Base-by-base conservation (phyloP, 1,140 invertebrate genomes). In the Euwallacea similis region DNA sequence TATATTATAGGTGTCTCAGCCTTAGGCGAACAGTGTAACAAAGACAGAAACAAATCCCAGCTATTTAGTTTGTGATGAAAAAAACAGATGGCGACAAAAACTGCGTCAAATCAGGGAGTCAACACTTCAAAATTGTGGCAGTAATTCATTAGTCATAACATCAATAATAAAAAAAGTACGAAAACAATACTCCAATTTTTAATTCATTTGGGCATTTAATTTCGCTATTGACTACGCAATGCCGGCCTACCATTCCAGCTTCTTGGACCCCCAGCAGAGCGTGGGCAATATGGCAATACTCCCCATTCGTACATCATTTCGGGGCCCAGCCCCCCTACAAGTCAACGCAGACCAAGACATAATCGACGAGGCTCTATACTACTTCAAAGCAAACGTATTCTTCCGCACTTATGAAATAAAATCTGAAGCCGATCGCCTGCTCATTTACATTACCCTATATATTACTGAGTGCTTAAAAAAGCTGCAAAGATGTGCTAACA, bases 331-430 rank as follows among this genome's bases (percentile, higher is more conserved):
- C 0, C 73, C 96, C 6, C 91, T 92, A 50, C 84, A 83, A 11
- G 86, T 85, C 70, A 86, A 84, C 42, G 79, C 83, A 63, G 90
- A 93, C 41, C 85, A 88, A 74, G 98, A 99, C 83, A 95, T 99
- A 74, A 95, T 99, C 74, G 98, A 99, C 85, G 98, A 99, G 87
- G 93, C 97, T 42, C 85, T 99, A 8, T 93, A 93, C 79, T 99
- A 90, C 81, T 99, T 99, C 82, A 98, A 98, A 86, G 96, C 98
- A 2, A 99, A 99, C 85, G 97, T 99, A 7, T 99, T 99, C 83
- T 99, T 99, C 81, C 90, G 96, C 75, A 98, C 96, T 54, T 99
- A 98, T 83, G 97, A 99, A 85, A 97, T 99, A 66, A 98, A 98
- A 92, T 96, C 91, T 78, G 95, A 98, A 83, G 90, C 95, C 16